Conservation (phyloP, 2,113 vertebrate genomes). For the Bostrychus sinensis region DNA sequence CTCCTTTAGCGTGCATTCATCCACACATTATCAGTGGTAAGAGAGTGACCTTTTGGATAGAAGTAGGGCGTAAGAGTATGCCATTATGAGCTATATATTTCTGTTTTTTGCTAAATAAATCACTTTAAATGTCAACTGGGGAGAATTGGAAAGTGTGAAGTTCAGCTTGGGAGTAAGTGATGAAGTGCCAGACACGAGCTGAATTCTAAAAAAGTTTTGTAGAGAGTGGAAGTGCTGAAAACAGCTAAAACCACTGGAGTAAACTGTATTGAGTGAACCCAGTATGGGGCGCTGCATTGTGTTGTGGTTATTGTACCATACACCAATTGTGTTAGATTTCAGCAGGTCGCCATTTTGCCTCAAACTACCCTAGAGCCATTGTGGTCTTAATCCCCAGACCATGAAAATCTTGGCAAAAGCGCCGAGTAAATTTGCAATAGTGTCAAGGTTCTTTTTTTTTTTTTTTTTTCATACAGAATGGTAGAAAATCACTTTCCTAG, state of each 20-base stretch:
- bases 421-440: not conserved
- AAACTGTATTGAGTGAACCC: not conserved
- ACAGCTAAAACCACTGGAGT: not conserved
- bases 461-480: not conserved
- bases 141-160: not conserved
- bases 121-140: conserved; percentile 12
- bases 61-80: not conserved
- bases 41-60: not conserved
- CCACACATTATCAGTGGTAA: not conserved
- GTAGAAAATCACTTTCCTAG: too few relatives aligned
- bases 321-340: not conserved
- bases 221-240: not conserved
- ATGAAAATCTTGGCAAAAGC: not conserved
- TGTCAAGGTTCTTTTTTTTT: too few relatives aligned
- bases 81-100: not conserved
- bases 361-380: not conserved
- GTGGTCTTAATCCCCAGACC: not conserved
- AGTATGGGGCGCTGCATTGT: not conserved
- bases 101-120: conserved; percentile 11
- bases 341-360: not conserved
- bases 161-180: not conserved
- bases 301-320: not conserved
- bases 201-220: not conserved
- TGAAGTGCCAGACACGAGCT: not conserved
- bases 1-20: not conserved